These are phyloP conservation scores for Taeniopygia guttata DNA, from an alignment of 2,797 vertebrate species.

Conservation along the genomic window DNA sequence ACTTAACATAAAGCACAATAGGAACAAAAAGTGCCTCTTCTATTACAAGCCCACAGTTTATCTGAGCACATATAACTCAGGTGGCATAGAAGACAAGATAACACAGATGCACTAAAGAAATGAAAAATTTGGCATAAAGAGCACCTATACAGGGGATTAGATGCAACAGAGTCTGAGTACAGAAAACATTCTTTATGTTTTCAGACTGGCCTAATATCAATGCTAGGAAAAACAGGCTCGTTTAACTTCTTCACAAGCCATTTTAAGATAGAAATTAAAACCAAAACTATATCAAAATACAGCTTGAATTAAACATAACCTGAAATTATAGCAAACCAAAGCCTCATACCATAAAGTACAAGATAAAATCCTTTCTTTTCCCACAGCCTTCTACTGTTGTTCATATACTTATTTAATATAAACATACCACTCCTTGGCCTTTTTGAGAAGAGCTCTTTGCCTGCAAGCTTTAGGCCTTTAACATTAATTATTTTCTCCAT, in stretches of 20 bases:
- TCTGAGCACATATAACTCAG: neutral
- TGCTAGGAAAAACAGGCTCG: neutral
- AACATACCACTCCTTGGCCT: constrained; percentile 84
- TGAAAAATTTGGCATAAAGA: neutral
- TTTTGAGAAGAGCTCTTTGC: constrained; percentile 79
- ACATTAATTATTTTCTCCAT: constrained; percentile 76
- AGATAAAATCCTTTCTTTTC: neutral
- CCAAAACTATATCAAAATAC: neutral
- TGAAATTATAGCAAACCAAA: neutral
- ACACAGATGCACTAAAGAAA: neutral
- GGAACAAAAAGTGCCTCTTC: neutral
- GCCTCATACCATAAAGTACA: neutral
- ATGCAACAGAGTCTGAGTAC: neutral
- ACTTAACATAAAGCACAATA: neutral
- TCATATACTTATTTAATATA: neutral
- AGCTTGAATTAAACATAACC: neutral
- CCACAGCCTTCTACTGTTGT: neutral
- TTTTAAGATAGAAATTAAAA: neutral
- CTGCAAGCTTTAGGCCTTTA: constrained; percentile 75
- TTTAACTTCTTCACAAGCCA: neutral
- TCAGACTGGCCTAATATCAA: neutral
- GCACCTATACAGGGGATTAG: neutral
- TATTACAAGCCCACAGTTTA: neutral
- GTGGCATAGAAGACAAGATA: neutral
- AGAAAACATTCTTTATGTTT: neutral